Base-by-base conservation (phyloP, 2,113 vertebrate species). In the Podarcis cretensis region DNA sequence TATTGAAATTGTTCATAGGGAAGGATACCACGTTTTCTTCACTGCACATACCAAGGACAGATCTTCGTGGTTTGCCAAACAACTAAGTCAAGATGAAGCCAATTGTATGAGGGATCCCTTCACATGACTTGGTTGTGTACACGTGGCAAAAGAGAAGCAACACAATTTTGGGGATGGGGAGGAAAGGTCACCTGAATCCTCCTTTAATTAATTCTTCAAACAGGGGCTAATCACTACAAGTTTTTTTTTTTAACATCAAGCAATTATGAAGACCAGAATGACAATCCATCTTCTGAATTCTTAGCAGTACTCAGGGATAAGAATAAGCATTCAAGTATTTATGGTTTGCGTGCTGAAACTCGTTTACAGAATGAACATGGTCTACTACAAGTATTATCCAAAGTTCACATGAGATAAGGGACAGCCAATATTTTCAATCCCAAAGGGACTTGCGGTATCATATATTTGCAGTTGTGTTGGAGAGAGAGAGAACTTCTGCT, bases 401-500 rank as follows among this genome's bases (percentile, higher is more conserved):
- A 43, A 87, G 68, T 81, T 87, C 66, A 87, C 76, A 69, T 68
- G 65, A 65, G 35, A 83, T 32, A 83, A 25, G 30, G 79, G 69
- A 7, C 27, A 88, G 57, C 57, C 71, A 82, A 66, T 88, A 83
- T 32, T 88, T 87, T 73, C 69, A 88, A 14, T 83, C 69, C 69
- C 80, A 65, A 75, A 40, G 71, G 71, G 80, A 65, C 57, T 32
- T 65, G 57, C 32, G 35, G 57, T 65, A 78, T 83, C 57, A 88
- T 32, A 27, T 37, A 75, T 82, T 32, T 66, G 80, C 79, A 74
- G 69, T 13, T 87, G 86, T 63, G 48, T 59, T 57, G 1, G 66
- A 40, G 57, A 66, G 59, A 66, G 43, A n/a, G 57, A 66, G 59
- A 66, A 23, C n/a, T 27, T 35, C n/a, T 83, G 73, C 43, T 83